Percentiles rank a stretch among this genome's conserved stretches.
phyloP scores from a whole-genome alignment of 53 echinoderm and acorn worm genomes.

The Echinarachnius parma region DNA sequence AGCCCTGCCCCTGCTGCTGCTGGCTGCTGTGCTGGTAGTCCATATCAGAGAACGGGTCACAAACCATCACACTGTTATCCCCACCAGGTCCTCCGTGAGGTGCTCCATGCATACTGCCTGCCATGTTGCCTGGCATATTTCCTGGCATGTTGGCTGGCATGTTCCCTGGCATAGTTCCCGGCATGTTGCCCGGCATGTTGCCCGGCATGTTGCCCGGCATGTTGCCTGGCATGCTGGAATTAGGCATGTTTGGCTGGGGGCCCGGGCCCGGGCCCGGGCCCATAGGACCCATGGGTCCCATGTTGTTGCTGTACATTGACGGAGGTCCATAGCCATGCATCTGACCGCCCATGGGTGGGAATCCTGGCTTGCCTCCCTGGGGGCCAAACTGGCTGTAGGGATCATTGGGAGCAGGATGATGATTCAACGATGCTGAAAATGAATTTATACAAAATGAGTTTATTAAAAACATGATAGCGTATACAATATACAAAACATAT shows the following conservation, averaged over 20 bases:
- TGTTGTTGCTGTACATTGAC: slow-evolving; percentile 75
- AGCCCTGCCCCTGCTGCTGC: slow-evolving; percentile 44
- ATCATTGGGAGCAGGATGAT: slow-evolving; percentile 36
- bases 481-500: too few species aligned
- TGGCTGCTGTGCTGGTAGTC: slow-evolving; percentile 46
- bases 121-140: slow-evolving; percentile 73
- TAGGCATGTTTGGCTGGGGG: slow-evolving; percentile 50
- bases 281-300: slow-evolving; percentile 52
- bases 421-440: slow-evolving; percentile 20
- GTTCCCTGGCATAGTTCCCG: background rate
- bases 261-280: slow-evolving; percentile 36
- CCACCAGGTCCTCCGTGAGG: slow-evolving; percentile 29
- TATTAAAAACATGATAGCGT: too few species aligned
- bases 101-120: slow-evolving; percentile 72
- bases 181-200: slow-evolving; percentile 68
- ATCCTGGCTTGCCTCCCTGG: slow-evolving; percentile 50
- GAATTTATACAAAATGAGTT: too few species aligned
- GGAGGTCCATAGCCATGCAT: slow-evolving; percentile 64
- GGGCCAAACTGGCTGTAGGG: slow-evolving; percentile 59
- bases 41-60: slow-evolving; percentile 88
- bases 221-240: slow-evolving; percentile 76
- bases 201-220: slow-evolving; percentile 51
- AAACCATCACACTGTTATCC: slow-evolving; percentile 82
- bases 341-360: slow-evolving; percentile 50
- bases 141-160: slow-evolving; percentile 30